Percentiles rank a stretch among this genome's conserved stretches.
These are phyloP conservation scores for Xestia ashworthii DNA, from an alignment of 2,888 invertebrate species.

Conservation along the genomic window DNA sequence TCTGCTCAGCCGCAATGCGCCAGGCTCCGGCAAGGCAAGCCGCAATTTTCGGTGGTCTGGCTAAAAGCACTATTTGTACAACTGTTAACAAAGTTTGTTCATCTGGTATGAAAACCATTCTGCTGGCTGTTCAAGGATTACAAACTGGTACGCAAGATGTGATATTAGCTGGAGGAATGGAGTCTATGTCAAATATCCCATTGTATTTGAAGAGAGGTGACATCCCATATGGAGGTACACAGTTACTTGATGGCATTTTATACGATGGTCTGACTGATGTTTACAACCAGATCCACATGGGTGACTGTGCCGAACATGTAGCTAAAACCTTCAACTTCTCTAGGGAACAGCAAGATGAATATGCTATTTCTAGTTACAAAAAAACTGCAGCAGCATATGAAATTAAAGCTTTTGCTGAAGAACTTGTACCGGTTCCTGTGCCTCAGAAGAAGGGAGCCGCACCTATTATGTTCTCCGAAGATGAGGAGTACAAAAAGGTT, in stretches of 20 bases:
- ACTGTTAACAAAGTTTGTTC: slow-evolving; percentile 99
- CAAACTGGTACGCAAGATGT: slow-evolving; percentile 97
- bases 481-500: slow-evolving; percentile 98
- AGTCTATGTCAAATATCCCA: slow-evolving; percentile 99
- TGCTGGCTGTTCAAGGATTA: slow-evolving; percentile 97
- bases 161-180: slow-evolving; percentile 99
- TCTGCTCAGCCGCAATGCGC: slow-evolving; percentile 95
- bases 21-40: slow-evolving; percentile 99
- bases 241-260: slow-evolving; percentile 97
- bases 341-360: slow-evolving; percentile 98
- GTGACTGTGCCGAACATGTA: slow-evolving; percentile 99
- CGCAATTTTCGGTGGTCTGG: slow-evolving; percentile 97
- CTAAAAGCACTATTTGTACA: slow-evolving; percentile 97
- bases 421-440: slow-evolving; percentile 96
- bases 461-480: slow-evolving; percentile 94
- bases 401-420: slow-evolving; percentile 94
- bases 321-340: slow-evolving; percentile 97
- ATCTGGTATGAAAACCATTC: slow-evolving; percentile 99
- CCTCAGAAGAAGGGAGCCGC: slow-evolving; percentile 95
- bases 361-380: slow-evolving; percentile 97
- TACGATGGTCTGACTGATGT: slow-evolving; percentile 99
- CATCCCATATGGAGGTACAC: slow-evolving; percentile 97
- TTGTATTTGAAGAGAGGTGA: slow-evolving; percentile 97
- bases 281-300: slow-evolving; percentile 99
- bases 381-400: slow-evolving; percentile 95